phyloP scores from a whole-genome alignment of 2,113 vertebrate genomes.

The Lagenorhynchus albirostris region DNA sequence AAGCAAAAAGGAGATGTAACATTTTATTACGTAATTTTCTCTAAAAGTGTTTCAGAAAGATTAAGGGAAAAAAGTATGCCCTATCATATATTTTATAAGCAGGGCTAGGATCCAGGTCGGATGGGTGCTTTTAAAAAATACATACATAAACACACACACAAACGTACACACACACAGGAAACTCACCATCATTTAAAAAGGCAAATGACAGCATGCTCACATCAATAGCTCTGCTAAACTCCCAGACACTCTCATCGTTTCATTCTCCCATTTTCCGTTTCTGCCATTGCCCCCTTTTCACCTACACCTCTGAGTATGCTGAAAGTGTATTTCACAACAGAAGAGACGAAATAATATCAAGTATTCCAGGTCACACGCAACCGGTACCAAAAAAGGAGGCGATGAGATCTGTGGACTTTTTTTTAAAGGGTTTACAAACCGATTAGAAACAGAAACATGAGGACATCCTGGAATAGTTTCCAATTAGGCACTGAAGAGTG shows the following conservation, averaged over 20 bases:
- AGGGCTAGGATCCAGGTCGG: background rate
- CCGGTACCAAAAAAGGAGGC: background rate
- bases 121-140: background rate
- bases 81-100: background rate
- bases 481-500: background rate
- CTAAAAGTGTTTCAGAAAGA: background rate
- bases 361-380: background rate
- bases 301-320: background rate
- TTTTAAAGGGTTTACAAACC: background rate
- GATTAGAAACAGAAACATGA: background rate
- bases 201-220: too few relatives aligned
- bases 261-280: background rate
- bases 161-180: too few relatives aligned
- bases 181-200: background rate
- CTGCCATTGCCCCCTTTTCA: background rate
- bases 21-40: background rate
- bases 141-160: background rate
- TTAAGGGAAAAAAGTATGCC: background rate
- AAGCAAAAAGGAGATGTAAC: background rate
- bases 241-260: too few relatives aligned
- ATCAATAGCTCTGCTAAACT: too few relatives aligned
- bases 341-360: background rate
- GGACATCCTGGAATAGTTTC: background rate
- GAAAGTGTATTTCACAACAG: background rate
- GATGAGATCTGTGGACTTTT: background rate